Conservation (phyloP, 2,797 vertebrate genomes). For the Hapalemur alaotrensis region DNA sequence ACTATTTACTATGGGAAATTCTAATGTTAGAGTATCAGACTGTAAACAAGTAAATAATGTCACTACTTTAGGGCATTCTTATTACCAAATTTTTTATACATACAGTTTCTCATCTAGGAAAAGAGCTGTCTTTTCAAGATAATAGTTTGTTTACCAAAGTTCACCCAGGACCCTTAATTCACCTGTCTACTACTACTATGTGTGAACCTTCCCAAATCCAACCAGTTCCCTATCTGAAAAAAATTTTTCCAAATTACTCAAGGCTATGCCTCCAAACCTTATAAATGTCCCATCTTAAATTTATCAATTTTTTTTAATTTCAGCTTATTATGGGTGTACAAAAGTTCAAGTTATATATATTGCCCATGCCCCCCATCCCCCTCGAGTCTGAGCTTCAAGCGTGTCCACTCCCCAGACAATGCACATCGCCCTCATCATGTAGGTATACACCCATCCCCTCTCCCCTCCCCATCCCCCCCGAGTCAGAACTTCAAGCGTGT, state of each 20-base stretch:
- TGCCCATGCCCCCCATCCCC: no score
- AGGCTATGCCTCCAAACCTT: not conserved
- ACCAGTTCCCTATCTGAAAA: not conserved
- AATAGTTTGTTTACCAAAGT: not conserved
- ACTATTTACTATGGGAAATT: not conserved
- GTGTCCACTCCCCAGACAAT: no score
- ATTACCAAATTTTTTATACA: not conserved
- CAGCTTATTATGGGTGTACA: no score
- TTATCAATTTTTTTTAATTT: not conserved
- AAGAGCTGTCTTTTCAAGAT: not conserved
- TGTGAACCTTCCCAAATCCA: not conserved
- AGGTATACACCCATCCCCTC: no score
- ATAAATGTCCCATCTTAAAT: not conserved
- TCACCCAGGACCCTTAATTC: not conserved
- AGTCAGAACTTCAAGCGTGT: no score
- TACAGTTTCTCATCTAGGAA: not conserved
- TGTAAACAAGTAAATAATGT: not conserved
- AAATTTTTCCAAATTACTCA: not conserved
- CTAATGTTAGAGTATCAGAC: not conserved
- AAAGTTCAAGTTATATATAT: no score
- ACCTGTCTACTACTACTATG: not conserved
- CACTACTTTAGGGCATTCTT: not conserved
- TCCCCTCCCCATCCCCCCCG: no score
- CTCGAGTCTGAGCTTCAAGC: no score
- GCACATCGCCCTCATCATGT: no score